Evolutionary conservation across 2,797 vertebrate species (phyloP).

Genomic region (Pyrocephalus nanus): DNA sequence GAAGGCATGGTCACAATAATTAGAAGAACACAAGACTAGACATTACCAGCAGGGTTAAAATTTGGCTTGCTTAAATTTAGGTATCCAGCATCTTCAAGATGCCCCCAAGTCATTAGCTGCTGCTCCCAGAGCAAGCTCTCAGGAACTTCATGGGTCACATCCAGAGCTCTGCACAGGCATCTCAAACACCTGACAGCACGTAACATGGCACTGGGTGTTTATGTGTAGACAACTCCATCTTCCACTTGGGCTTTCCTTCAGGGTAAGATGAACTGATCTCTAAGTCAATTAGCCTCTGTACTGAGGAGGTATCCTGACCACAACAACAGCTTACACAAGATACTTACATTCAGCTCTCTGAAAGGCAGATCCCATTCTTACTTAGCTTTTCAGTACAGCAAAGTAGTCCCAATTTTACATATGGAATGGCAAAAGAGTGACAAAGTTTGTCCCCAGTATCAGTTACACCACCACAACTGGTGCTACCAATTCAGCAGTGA

Average conservation of each 20-base stretch:
- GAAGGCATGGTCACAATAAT: neutral
- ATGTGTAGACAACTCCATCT: neutral
- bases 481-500: neutral
- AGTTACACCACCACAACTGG: neutral
- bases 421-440: neutral
- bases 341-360: too few species aligned
- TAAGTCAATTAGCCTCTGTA: neutral
- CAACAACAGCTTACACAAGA: neutral
- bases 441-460: neutral
- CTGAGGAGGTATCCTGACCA: neutral
- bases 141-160: accelerated
- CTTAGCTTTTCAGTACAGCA: neutral
- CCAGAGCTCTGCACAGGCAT: neutral
- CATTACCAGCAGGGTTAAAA: neutral
- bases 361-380: neutral
- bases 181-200: neutral
- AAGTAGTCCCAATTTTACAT: neutral
- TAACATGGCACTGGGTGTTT: neutral
- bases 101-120: neutral
- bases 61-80: neutral
- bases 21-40: neutral
- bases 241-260: neutral
- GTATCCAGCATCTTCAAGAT: neutral
- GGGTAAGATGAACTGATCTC: neutral
- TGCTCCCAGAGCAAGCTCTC: neutral